Evolutionary conservation across 2,113 vertebrate species (phyloP), one percentile per base, ranked within the genome.

Genomic region (Cinclus mexicanus): DNA sequence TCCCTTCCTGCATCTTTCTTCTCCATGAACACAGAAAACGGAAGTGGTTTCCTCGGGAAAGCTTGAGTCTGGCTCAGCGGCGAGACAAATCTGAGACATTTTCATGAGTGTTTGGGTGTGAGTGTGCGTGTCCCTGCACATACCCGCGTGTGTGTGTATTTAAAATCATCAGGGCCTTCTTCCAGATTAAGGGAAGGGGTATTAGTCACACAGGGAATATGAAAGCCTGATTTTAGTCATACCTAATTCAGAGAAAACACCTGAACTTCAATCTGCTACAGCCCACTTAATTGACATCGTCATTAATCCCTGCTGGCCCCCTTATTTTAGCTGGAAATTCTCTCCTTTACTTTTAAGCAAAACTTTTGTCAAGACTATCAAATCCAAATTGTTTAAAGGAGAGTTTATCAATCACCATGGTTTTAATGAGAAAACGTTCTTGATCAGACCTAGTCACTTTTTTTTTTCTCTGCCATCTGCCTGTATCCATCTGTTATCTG

Each of bases 401-500:
- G 39, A 76, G 56, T 44, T 94, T 92, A 92, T 89, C 91, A 94
- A 92, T 95, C 86, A 91, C 69, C 56, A 83, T 4, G 26, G 17
- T 78, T 95, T 84, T 91, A 80, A 91, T 87, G 49, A 84, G 80
- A 94, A 94, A 92, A 96, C 8, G 81, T 78, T 87, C 83, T 76
- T 63, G 39, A 92, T 92, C 80, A 92, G 91, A 92, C 60, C 72
- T 39, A 94, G 75, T 46, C 70, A 84, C 52, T 6, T 57, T n/a
- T n/a, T 92, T 93, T 79, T 88, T 31, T 33, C 74, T 74, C 56
- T 94, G 80, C 96, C 91, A 95, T 97, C 94, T 96, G 95, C 86
- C 77, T 89, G 24, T 49, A 91, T 56, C 93, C 94, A 97, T 97
- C 94, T 96, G 95, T 85, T 87, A 71, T 81, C 68, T 87, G 47